Percentiles rank a stretch among this genome's conserved stretches.
Evolutionary conservation across 2,888 invertebrate genomes (phyloP).

Genomic region (Drosophila stalkeri): DNA sequence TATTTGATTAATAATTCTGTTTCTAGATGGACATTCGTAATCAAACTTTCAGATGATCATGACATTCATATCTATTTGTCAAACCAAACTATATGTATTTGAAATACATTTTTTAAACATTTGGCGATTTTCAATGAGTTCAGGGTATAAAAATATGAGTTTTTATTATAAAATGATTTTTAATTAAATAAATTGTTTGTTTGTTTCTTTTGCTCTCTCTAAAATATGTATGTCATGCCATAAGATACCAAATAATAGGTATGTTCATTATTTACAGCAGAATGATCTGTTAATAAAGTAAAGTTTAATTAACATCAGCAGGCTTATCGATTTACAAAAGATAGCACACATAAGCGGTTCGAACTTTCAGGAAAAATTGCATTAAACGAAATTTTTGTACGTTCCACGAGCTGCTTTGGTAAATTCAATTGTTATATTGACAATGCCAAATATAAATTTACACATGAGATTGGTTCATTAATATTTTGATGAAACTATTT

Average conservation of each 20-base stretch:
- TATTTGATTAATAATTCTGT: too few relatives aligned
- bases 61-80: too few relatives aligned
- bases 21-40: too few relatives aligned
- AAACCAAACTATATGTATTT: too few relatives aligned
- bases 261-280: background rate
- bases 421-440: background rate
- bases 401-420: background rate
- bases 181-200: too few relatives aligned
- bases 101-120: too few relatives aligned
- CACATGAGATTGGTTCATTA: background rate
- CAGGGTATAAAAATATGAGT: too few relatives aligned
- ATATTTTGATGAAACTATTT: background rate
- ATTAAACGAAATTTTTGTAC: background rate
- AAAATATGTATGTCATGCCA: background rate
- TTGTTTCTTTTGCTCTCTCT: too few relatives aligned
- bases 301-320: constrained; percentile 5
- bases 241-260: background rate
- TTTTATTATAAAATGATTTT: too few relatives aligned
- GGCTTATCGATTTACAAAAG: background rate
- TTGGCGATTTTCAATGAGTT: too few relatives aligned
- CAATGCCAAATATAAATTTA: background rate
- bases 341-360: background rate
- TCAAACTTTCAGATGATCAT: too few relatives aligned
- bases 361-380: background rate
- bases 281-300: background rate